Percentiles rank a stretch among this genome's conserved stretches.
Evolutionary conservation across 2,888 invertebrate species (phyloP).

Genomic region (Pyrochroa serraticornis): DNA sequence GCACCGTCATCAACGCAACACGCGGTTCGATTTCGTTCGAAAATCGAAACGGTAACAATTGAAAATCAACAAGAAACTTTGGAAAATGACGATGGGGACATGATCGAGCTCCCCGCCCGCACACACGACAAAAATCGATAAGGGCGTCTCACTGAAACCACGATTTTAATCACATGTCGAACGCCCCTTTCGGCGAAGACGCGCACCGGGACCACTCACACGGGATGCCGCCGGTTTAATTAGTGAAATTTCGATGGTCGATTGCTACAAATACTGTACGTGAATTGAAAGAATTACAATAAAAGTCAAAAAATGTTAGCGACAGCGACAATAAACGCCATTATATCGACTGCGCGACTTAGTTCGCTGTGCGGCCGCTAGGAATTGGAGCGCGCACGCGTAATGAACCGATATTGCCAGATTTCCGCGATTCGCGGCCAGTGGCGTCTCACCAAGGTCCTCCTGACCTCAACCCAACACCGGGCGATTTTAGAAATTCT

Average conservation of each 20-base stretch:
- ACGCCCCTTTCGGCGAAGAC: not conserved
- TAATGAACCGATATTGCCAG: conserved; percentile 9
- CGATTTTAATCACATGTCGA: conserved; percentile 13
- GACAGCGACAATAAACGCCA: conserved; percentile 55
- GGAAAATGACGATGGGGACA: conserved; percentile 36
- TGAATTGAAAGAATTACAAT: not conserved
- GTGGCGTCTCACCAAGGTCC: too few species aligned
- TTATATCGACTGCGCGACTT: conserved; percentile 56
- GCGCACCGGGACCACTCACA: not conserved
- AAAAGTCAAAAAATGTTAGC: conserved; percentile 48
- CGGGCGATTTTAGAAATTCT: too few species aligned
- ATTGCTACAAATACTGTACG: not conserved
- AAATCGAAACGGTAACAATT: not conserved
- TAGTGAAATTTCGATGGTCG: not conserved
- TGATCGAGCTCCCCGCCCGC: conserved; percentile 53
- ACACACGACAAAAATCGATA: conserved; percentile 56
- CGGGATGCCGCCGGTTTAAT: not conserved
- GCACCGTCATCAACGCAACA: conserved; percentile 21
- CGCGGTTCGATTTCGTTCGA: not conserved
- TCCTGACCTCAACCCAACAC: too few species aligned
- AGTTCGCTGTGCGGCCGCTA: conserved; percentile 52
- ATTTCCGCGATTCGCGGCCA: not conserved
- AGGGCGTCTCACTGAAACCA: conserved; percentile 50
- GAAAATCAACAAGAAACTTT: conserved; percentile 3
- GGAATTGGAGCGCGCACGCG: conserved; percentile 35